These are phyloP conservation scores for Drosophila phalerata DNA, from an alignment of 2,888 invertebrate genomes.

Conservation along the genomic window DNA sequence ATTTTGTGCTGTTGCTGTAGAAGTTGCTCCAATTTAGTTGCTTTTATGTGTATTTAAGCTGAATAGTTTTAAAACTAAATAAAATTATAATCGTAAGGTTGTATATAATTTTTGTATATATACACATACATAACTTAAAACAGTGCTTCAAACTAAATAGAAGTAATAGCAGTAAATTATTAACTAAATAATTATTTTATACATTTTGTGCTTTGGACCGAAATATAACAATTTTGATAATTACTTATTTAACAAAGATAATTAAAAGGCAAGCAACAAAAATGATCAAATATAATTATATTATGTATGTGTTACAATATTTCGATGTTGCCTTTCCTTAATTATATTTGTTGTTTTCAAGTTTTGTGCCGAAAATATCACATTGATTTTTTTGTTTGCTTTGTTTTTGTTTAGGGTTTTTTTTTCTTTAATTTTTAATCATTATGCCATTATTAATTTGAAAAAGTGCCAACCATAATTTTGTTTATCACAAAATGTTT, in stretches of 20 bases:
- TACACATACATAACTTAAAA: conserved; percentile 68
- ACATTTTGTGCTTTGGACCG: conserved; percentile 82
- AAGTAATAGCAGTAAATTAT: conserved; percentile 47
- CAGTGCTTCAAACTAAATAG: conserved; percentile 59
- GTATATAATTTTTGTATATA: conserved; percentile 39
- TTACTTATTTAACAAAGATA: conserved; percentile 52
- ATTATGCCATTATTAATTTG: conserved; percentile 48
- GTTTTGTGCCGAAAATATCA: conserved; percentile 83
- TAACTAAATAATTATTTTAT: conserved; percentile 62
- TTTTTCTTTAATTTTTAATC: conserved; percentile 29
- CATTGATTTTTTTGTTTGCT: conserved; percentile 69
- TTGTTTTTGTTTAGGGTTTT: conserved; percentile 33
- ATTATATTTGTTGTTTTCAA: conserved; percentile 51
- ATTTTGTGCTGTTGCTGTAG: conserved; percentile 38
- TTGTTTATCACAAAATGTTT: conserved; percentile 85
- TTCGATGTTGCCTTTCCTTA: conserved; percentile 50
- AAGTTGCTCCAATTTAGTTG: conserved; percentile 42
- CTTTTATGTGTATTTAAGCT: conserved; percentile 48
- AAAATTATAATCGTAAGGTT: conserved; percentile 59
- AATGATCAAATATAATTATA: conserved; percentile 27
- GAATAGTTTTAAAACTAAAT: conserved; percentile 63
- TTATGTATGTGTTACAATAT: conserved; percentile 20
- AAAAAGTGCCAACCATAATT: conserved; percentile 78
- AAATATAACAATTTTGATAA: conserved; percentile 82
- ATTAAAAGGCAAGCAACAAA: conserved; percentile 53